Base-by-base conservation (phyloP, 2,888 invertebrate species). In the Sinhomidia bicolor region DNA sequence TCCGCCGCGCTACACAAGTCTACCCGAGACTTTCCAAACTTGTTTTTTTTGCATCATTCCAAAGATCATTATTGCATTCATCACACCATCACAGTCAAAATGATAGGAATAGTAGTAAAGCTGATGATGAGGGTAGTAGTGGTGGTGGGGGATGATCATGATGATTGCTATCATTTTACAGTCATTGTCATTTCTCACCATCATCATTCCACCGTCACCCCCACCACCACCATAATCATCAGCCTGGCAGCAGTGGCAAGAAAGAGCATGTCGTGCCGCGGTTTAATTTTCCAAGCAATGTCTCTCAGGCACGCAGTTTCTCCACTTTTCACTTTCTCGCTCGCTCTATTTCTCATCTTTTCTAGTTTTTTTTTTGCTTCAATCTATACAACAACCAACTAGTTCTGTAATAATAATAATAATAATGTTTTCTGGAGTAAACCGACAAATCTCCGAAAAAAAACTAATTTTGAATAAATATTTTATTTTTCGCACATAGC, bases 361-460 rank as follows among this genome's bases (percentile, higher is more conserved):
- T 47, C n/a, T n/a, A n/a, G n/a, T n/a, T n/a, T n/a, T n/a, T n/a
- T n/a, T 12, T 26, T 60, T 44, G 65, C 82, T 68, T 47, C 82
- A 82, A 68, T 62, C 62, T 36, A 74, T n/a, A n/a, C 74, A 47
- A 74, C 44, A 44, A 74, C 17, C 14, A 74, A 65, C 74, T 74
- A 47, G 74, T 26, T 47, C 26, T 80, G n/a, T n/a, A n/a, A n/a
- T n/a, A n/a, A n/a, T n/a, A n/a, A n/a, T n/a, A n/a, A n/a, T n/a
- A n/a, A n/a, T n/a, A n/a, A n/a, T n/a, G n/a, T n/a, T n/a, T n/a
- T n/a, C n/a, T n/a, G 41, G 51, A 82, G 23, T n/a, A n/a, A n/a
- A n/a, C 76, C 82, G 82, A 82, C 87, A 88, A 88, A 88, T 88
- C 74, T 88, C 87, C 82, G n/a, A n/a, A n/a, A n/a, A n/a, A n/a